Percentiles rank a stretch among this genome's conserved stretches.
Conservation (phyloP, 2,888 invertebrate genomes). For the Patella pellucida region DNA sequence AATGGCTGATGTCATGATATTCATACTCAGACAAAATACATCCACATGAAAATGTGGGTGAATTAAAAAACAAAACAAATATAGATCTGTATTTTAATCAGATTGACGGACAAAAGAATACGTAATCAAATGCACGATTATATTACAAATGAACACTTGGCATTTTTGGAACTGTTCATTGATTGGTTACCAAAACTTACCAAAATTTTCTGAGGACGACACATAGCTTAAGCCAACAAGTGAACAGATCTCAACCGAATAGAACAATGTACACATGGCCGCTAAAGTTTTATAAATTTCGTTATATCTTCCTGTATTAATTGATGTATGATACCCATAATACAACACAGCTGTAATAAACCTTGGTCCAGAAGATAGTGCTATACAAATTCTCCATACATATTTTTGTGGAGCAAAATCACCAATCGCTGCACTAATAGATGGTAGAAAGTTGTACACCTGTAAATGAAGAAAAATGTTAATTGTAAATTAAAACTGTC, state of each 20-base stretch:
- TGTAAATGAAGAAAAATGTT: conserved; percentile 70
- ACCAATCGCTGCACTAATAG: conserved; percentile 94
- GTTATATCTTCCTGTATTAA: conserved; percentile 42
- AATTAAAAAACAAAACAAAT: too few relatives aligned
- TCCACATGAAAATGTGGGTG: too few relatives aligned
- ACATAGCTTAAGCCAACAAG: conserved; percentile 91
- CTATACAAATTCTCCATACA: conserved; percentile 92
- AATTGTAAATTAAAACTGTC: too few relatives aligned
- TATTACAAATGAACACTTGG: too few relatives aligned
- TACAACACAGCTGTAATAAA: conserved; percentile 86
- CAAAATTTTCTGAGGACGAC: conserved; percentile 90
- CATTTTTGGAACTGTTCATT: too few relatives aligned
- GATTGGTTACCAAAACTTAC: conserved; percentile 76
- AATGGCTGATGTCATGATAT: too few relatives aligned
- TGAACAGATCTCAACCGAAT: conserved; percentile 87
- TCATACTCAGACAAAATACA: too few relatives aligned
- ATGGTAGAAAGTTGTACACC: conserved; percentile 95
- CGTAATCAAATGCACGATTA: too few relatives aligned
- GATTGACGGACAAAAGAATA: too few relatives aligned
- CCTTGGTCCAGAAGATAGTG: conserved; percentile 87
- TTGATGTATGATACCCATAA: conserved; percentile 73
- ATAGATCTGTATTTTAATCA: too few relatives aligned
- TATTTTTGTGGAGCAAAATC: conserved; percentile 89
- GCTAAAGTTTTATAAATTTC: conserved; percentile 45
- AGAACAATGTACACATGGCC: conserved; percentile 73